These are phyloP conservation scores for Girardia tigrina DNA, from an alignment of 2,888 invertebrate genomes.

Conservation along the genomic window DNA sequence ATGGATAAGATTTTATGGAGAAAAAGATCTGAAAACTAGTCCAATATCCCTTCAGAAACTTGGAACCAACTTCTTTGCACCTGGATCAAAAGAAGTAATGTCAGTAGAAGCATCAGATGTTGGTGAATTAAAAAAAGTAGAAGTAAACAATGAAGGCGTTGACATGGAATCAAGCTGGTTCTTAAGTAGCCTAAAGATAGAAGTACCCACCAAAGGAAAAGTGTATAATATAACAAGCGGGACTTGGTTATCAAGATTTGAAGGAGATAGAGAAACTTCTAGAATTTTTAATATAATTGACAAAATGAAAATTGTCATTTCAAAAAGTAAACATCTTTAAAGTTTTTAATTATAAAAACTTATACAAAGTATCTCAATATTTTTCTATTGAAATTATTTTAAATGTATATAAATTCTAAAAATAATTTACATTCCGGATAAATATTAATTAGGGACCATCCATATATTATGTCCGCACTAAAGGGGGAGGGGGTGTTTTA, in stretches of 20 bases:
- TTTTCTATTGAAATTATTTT: no score
- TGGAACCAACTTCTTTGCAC: constrained; percentile 42
- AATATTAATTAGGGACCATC: no score
- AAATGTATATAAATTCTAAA: no score
- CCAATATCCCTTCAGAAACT: constrained; percentile 14
- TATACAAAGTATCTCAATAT: no score
- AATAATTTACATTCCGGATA: no score
- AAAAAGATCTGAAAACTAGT: constrained; percentile 39
- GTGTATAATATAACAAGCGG: constrained; percentile 47
- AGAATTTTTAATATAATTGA: constrained; percentile 41
- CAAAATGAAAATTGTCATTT: background rate
- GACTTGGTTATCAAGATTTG: constrained; percentile 48
- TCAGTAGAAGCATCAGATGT: constrained; percentile 48
- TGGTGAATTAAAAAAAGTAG: constrained; percentile 31
- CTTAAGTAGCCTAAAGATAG: constrained; percentile 46
- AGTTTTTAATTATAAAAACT: no score
- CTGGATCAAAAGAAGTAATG: constrained; percentile 47
- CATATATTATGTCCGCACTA: no score
- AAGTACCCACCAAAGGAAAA: constrained; percentile 48
- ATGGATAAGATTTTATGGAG: constrained; percentile 45
- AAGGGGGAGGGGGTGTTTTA: no score
- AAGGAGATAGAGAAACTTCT: constrained; percentile 46
- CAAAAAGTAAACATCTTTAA: background rate
- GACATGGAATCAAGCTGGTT: constrained; percentile 48
- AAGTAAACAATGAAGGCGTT: constrained; percentile 49